Conservation (phyloP, 2,888 invertebrate genomes). For the Sinohyriopsis cumingii region DNA sequence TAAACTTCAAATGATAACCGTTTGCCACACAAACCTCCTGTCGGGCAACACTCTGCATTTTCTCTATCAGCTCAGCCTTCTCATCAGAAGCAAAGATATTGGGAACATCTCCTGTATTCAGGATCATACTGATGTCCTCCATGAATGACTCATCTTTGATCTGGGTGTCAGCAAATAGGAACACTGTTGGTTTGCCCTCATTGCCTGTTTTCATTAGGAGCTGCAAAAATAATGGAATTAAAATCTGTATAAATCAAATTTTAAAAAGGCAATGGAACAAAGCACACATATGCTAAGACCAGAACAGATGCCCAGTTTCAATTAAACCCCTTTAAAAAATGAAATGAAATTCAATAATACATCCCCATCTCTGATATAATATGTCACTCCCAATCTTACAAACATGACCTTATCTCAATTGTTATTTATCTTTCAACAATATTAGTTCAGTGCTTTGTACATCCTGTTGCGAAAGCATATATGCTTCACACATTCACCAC, state of each 20-base stretch:
- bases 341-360: too few species aligned
- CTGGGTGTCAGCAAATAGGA: slow-evolving; percentile 72
- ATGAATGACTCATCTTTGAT: slow-evolving; percentile 72
- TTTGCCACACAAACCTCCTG: slow-evolving; percentile 62
- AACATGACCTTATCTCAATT: too few species aligned
- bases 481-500: too few species aligned
- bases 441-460: too few species aligned
- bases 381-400: too few species aligned
- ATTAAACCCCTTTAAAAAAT: neutral
- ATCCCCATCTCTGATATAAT: too few species aligned
- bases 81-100: slow-evolving; percentile 72
- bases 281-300: neutral
- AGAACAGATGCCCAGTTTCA: too few species aligned
- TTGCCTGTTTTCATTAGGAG: slow-evolving; percentile 70
- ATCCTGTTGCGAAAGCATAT: too few species aligned
- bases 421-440: too few species aligned
- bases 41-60: slow-evolving; percentile 70
- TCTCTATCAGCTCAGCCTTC: slow-evolving; percentile 73
- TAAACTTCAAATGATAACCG: too few species aligned
- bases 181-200: slow-evolving; percentile 71
- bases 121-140: slow-evolving; percentile 73
- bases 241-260: slow-evolving; percentile 2
- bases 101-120: slow-evolving; percentile 73
- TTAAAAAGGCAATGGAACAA: neutral
- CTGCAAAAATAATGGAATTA: slow-evolving; percentile 40